Evolutionary conservation across 2,797 vertebrate species (phyloP), one percentile per base, ranked within the genome.

Genomic region (Tympanoctomys barrerae): DNA sequence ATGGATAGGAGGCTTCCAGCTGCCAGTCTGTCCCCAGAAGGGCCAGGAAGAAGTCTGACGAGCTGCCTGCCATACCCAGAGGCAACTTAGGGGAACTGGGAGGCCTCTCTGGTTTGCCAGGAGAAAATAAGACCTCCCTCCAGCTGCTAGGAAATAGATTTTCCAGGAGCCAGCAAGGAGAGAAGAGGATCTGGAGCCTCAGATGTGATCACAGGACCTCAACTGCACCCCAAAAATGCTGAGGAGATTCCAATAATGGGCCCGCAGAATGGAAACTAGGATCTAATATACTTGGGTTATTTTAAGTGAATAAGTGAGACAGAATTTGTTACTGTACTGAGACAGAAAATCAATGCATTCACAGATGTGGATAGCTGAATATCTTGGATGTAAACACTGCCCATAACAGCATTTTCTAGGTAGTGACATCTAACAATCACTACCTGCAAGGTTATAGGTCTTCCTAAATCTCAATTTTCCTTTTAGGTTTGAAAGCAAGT

Each of bases 401-500:
- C 70, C 42, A 28, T 2, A 59, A 33, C 10, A 42, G 31, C 42
- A 80, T 3, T 9, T 61, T 79, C n/a, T 31, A 18, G 2, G 3
- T 12, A 26, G 49, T n/a, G 89, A 54, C 26, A 79, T 57, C 13
- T 10, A 66, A n/a, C 33, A 19, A 66, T 70, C 22, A 3, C 18
- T 91, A 62, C 39, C 36, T 78, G 42, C 66, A 92, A 16, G 87
- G 54, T 57, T 84, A 68, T 31, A 19, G n/a, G 13, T 49, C 7
- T 18, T 79, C 31, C 52, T 84, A 61, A 89, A 78, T 78, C 2
- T 0, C 36, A 31, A 62, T 95, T 64, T 33, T 83, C n/a, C 87
- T 92, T 82, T 78, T 79, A 54, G 39, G 68, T 75, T 85, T 79
- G 31, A 94, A 90, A 78, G 57, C 78, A 96, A 87, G 84, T 90